Evolutionary conservation across 2,797 vertebrate species (phyloP), one percentile per base, ranked within the genome.

Genomic region (Tragopan temminckii): DNA sequence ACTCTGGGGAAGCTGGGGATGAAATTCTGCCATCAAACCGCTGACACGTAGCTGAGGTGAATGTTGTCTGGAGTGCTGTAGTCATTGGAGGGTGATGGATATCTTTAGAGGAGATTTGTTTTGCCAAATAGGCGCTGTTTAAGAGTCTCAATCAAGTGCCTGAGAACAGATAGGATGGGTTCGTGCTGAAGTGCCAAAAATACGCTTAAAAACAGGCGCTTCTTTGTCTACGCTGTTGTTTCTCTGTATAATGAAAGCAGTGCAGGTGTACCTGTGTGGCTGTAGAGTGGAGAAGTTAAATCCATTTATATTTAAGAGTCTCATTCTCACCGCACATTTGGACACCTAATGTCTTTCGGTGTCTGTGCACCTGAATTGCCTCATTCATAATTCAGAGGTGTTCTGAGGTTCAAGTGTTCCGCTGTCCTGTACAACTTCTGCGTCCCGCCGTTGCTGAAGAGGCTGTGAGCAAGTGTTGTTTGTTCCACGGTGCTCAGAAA

Each of bases 41-140:
- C 20, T 62, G 55, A 45, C 31, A 29, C 0, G 0, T 4, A 80
- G 33, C 46, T 40, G 70, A 40, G 52, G 27, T 35, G 61, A 25
- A 24, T 14, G 21, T 0, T 0, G 7, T 29, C 8, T 17, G 57
- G 64, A 64, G 11, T 5, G 17, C 6, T 81, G 85, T 36, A 40
- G 40, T 52, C 43, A 62, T 46, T 33, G 62, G 59, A 29, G 21
- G 15, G 33, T 57, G 20, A 23, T 33, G n/a, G 13, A 42, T 18
- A 5, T 55, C 38, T 76, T 4, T 45, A 81, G 81, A 76, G 27
- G 5, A 25, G 46, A 29, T 12, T 10, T 79, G 8, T 23, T 59
- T 86, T 67, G 36, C 48, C 68, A 64, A 0, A 40, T 11, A 81
- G 3, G 5, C 7, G 2, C 68, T 38, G 1, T 62, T 46, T 69